These are phyloP conservation scores for Corapipo altera DNA, from an alignment of 2,113 vertebrate genomes.

Conservation along the genomic window DNA sequence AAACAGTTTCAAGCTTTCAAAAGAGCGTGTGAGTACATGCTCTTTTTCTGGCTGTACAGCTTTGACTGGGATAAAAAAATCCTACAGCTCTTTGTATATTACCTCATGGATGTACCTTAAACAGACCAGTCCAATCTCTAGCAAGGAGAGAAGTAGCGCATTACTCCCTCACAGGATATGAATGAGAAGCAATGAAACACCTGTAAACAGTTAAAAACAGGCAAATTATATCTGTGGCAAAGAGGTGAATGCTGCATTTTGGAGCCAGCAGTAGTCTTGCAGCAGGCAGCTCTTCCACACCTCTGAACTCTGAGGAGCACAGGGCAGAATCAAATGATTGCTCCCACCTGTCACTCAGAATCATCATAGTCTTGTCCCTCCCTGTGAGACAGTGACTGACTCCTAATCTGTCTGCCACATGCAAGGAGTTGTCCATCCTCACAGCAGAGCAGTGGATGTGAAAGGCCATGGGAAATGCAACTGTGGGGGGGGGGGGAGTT, in stretches of 20 bases:
- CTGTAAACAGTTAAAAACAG: background rate
- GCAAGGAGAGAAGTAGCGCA: background rate
- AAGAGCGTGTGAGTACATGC: background rate
- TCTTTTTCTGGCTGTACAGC: background rate
- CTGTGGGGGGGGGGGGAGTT: background rate
- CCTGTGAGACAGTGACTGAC: background rate
- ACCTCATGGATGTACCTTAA: background rate
- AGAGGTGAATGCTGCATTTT: background rate
- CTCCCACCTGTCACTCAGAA: background rate
- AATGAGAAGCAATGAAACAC: background rate
- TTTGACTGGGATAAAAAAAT: background rate
- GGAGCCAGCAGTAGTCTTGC: background rate
- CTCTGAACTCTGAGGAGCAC: background rate
- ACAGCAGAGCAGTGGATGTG: accelerated
- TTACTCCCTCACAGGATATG: background rate
- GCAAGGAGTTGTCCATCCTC: background rate
- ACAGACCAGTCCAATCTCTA: background rate
- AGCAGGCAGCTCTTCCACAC: background rate
- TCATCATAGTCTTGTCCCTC: background rate
- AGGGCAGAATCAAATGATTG: background rate
- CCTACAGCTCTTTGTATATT: background rate
- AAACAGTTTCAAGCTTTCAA: background rate
- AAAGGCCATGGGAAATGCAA: background rate
- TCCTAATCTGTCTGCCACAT: background rate
- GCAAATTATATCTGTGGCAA: background rate